These are phyloP conservation scores for Aspidiotus destructor DNA, from an alignment of 2,888 invertebrate species.

Conservation along the genomic window DNA sequence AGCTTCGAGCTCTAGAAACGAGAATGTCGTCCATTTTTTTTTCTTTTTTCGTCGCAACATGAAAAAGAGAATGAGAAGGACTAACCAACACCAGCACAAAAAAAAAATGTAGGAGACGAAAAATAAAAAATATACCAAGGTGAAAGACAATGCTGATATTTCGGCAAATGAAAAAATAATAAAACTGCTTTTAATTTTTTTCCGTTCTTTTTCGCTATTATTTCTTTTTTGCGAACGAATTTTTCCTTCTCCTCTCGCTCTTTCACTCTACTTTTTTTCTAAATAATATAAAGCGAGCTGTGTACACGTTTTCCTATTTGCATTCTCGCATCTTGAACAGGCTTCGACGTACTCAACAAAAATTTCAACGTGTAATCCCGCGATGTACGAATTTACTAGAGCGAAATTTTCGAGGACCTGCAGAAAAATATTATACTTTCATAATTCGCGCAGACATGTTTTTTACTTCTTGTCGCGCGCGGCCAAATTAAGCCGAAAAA, in stretches of 20 bases:
- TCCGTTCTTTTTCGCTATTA: slow-evolving; percentile 7
- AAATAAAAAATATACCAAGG: slow-evolving; percentile 16
- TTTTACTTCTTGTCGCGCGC: too few relatives aligned
- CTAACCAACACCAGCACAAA: neutral
- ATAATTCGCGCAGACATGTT: too few relatives aligned
- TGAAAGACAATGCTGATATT: slow-evolving; percentile 21
- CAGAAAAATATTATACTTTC: neutral
- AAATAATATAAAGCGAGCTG: slow-evolving; percentile 23
- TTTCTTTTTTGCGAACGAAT: slow-evolving; percentile 3
- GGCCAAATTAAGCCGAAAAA: too few relatives aligned
- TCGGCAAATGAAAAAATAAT: slow-evolving; percentile 31
- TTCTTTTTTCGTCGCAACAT: neutral
- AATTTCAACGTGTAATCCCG: slow-evolving; percentile 25
- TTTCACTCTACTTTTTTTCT: slow-evolving; percentile 16
- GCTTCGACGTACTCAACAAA: slow-evolving; percentile 23
- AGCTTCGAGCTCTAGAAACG: slow-evolving; percentile 25
- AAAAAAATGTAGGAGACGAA: neutral
- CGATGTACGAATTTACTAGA: slow-evolving; percentile 18
- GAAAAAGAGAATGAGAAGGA: too few relatives aligned
- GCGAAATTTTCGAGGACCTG: slow-evolving; percentile 19
- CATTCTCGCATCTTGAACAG: slow-evolving; percentile 25
- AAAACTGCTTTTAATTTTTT: slow-evolving; percentile 28
- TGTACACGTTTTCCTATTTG: slow-evolving; percentile 22
- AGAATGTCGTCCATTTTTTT: slow-evolving; percentile 9
- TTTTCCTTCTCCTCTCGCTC: neutral